Evolutionary conservation across 2,888 invertebrate genomes (phyloP).

Genomic region (Trachelus troglodyta): DNA sequence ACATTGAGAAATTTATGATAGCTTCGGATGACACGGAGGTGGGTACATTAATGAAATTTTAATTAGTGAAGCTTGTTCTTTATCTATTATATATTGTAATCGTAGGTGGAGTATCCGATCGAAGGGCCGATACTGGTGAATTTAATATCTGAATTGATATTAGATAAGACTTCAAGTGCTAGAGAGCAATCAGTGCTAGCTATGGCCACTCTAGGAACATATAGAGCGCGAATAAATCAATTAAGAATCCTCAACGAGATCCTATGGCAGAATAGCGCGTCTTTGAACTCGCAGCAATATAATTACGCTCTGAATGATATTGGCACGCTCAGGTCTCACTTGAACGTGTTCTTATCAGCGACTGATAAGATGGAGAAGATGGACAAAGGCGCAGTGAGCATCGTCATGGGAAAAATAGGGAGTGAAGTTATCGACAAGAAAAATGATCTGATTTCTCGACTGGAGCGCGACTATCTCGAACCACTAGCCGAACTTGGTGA

Average conservation of each 20-base stretch:
- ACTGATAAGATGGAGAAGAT: constrained; percentile 13
- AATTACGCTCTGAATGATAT: constrained; percentile 59
- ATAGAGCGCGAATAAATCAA: constrained; percentile 67
- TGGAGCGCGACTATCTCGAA: neutral
- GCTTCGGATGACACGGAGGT: neutral
- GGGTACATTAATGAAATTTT: neutral
- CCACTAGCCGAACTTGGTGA: constrained; percentile 16
- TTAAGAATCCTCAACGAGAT: constrained; percentile 68
- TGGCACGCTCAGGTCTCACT: constrained; percentile 36
- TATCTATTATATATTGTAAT: neutral
- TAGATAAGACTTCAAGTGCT: constrained; percentile 26
- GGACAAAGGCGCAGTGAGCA: neutral
- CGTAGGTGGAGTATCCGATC: constrained; percentile 16
- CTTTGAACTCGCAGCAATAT: constrained; percentile 66
- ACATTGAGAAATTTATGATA: constrained; percentile 8
- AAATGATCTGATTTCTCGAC: constrained; percentile 14
- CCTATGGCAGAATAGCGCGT: constrained; percentile 74
- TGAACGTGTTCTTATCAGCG: constrained; percentile 36
- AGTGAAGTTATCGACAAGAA: constrained; percentile 12
- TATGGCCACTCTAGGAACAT: constrained; percentile 68
- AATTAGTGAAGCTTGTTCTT: neutral
- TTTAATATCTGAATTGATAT: constrained; percentile 15
- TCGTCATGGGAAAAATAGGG: constrained; percentile 13
- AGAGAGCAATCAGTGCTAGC: constrained; percentile 38
- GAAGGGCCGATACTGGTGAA: constrained; percentile 17